Conservation (phyloP, 2,888 invertebrate genomes). For the Oeneis ivallda region DNA sequence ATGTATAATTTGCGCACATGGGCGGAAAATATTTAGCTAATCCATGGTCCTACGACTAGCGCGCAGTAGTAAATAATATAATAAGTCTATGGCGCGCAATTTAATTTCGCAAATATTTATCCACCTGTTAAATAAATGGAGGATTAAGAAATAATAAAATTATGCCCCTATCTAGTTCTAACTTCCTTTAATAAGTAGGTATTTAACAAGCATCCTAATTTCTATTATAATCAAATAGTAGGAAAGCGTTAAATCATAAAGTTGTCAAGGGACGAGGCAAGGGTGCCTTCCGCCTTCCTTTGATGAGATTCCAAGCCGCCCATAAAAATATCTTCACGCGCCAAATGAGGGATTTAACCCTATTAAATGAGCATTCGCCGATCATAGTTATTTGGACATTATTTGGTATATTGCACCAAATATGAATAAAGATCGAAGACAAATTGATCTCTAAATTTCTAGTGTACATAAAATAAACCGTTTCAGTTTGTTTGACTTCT, state of each 20-base stretch:
- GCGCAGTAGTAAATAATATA: too few species aligned
- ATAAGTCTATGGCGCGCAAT: too few species aligned
- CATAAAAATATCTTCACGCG: constrained; percentile 75
- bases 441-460: background rate
- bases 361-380: constrained; percentile 43
- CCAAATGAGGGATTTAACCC: constrained; percentile 60
- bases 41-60: too few species aligned
- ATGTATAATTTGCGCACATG: too few species aligned
- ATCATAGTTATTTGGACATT: constrained; percentile 25
- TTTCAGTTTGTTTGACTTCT: too few species aligned
- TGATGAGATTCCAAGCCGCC: constrained; percentile 58
- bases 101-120: too few species aligned
- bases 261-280: constrained; percentile 54
- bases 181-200: background rate
- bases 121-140: too few species aligned
- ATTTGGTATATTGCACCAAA: constrained; percentile 18
- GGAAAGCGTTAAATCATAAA: constrained; percentile 65
- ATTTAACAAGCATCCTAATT: constrained; percentile 3
- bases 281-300: constrained; percentile 40
- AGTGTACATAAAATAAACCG: too few species aligned
- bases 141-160: too few species aligned
- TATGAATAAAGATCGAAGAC: background rate
- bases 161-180: constrained; percentile 10
- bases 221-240: constrained; percentile 43
- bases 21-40: too few species aligned